Percentiles rank a stretch among this genome's conserved stretches.
Evolutionary conservation across 1,140 invertebrate genomes (phyloP).

Genomic region (Frieseomelitta varia): DNA sequence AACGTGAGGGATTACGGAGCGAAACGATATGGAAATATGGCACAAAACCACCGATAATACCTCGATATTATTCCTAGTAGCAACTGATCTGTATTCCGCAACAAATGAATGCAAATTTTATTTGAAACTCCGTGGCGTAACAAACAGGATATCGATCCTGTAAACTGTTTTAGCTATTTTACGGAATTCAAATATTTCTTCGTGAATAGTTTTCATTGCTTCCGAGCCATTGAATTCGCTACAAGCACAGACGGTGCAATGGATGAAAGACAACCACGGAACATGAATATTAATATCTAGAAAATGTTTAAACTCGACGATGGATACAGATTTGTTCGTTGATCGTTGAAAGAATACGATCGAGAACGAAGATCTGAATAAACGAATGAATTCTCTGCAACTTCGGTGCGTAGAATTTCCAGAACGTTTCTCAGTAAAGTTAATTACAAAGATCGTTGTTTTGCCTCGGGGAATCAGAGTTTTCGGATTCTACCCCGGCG

Average conservation of each 20-base stretch:
- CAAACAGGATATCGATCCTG: neutral
- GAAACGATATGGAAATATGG: slow-evolving; percentile 31
- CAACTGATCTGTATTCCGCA: too few relatives aligned
- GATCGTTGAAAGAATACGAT: neutral
- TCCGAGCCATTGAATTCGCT: neutral
- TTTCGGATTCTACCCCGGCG: neutral
- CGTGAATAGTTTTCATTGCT: neutral
- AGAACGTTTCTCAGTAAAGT: neutral
- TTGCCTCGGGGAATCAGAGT: neutral
- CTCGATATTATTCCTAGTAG: neutral
- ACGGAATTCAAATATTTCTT: neutral
- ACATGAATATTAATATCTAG: too few relatives aligned
- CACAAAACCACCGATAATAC: neutral
- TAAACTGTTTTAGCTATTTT: neutral
- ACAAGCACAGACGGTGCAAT: neutral
- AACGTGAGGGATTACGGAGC: slow-evolving; percentile 16
- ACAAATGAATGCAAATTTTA: neutral
- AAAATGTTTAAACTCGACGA: neutral
- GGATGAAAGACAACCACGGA: too few relatives aligned
- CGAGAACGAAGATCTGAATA: neutral
- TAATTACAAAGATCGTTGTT: neutral
- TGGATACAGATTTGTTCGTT: neutral
- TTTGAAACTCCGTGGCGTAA: neutral
- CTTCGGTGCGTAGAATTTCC: too few relatives aligned
- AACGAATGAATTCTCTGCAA: neutral